These are phyloP conservation scores for Penaeus indicus DNA, from an alignment of 1,140 invertebrate species.

Conservation along the genomic window DNA sequence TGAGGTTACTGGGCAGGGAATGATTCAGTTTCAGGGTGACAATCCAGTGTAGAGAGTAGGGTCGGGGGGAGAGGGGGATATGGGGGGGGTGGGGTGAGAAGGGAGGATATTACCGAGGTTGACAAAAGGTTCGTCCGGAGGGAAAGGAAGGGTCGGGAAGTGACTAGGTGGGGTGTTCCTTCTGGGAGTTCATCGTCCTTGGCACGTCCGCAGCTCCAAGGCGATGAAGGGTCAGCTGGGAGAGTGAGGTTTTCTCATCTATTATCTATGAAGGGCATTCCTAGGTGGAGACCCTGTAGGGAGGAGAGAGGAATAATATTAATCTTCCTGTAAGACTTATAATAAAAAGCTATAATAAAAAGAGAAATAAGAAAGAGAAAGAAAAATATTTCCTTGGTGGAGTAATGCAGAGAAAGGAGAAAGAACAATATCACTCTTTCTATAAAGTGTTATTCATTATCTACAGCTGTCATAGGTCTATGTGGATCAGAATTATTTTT, in stretches of 20 bases:
- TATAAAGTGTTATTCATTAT: no score
- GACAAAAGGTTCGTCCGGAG: background rate
- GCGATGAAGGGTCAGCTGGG: conserved; percentile 53
- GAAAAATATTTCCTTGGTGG: no score
- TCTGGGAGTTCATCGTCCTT: conserved; percentile 55
- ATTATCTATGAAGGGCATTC: conserved; percentile 47
- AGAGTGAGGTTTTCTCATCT: conserved; percentile 44
- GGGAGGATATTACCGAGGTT: background rate
- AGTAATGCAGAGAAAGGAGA: no score
- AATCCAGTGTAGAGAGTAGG: conserved; percentile 13
- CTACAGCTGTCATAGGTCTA: no score
- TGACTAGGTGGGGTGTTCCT: conserved; percentile 63
- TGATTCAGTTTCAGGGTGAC: conserved; percentile 19
- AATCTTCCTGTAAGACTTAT: no score
- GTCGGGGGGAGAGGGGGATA: background rate
- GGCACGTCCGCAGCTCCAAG: conserved; percentile 53
- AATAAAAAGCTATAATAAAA: no score
- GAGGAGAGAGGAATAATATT: background rate
- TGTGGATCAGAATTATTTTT: no score
- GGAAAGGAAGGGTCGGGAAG: conserved; percentile 8
- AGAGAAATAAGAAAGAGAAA: no score
- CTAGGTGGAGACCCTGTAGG: conserved; percentile 48
- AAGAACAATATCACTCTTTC: no score
- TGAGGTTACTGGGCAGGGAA: conserved; percentile 23
- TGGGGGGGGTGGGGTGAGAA: background rate